A percentile compares a stretch with the other conserved stretches of the same genome.
phyloP scores from a whole-genome alignment of 2,797 vertebrate species.

The Neosilurus mollespiculum region DNA sequence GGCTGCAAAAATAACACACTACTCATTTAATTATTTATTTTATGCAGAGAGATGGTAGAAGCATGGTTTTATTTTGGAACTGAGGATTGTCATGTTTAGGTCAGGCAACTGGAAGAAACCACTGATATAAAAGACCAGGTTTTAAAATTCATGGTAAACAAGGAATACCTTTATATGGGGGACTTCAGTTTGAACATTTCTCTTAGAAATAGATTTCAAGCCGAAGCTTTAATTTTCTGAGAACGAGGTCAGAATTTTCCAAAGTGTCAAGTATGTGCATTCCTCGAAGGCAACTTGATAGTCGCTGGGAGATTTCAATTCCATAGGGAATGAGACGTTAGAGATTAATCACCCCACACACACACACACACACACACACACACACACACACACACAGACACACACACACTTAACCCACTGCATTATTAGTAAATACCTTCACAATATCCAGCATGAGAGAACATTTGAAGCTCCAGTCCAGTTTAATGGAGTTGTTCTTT shows the following conservation, averaged over 20 bases:
- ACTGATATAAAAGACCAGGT: neutral
- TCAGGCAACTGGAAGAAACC: no score
- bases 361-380: neutral
- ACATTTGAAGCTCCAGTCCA: conserved; percentile 62
- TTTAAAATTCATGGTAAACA: neutral
- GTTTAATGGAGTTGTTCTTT: conserved; percentile 60
- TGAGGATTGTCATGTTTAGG: neutral
- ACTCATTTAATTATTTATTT: neutral
- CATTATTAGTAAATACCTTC: conserved; percentile 49
- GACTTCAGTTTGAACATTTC: neutral
- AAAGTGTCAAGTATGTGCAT: conserved; percentile 25
- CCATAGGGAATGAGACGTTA: neutral
- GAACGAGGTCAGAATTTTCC: conserved; percentile 31
- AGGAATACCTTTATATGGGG: neutral
- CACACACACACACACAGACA: conserved; percentile 4
- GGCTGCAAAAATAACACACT: neutral
- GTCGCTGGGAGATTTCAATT: conserved; percentile 18
- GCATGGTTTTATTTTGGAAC: neutral
- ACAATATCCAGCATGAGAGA: conserved; percentile 60
- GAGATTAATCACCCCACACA: conserved; percentile 27
- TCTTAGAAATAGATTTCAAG: neutral
- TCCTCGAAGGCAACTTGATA: conserved; percentile 14
- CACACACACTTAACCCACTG: neutral
- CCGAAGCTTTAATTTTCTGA: conserved; percentile 3
- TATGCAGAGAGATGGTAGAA: neutral